These are phyloP conservation scores for Lacanobia oleracea DNA, from an alignment of 2,888 invertebrate genomes.

Conservation along the genomic window DNA sequence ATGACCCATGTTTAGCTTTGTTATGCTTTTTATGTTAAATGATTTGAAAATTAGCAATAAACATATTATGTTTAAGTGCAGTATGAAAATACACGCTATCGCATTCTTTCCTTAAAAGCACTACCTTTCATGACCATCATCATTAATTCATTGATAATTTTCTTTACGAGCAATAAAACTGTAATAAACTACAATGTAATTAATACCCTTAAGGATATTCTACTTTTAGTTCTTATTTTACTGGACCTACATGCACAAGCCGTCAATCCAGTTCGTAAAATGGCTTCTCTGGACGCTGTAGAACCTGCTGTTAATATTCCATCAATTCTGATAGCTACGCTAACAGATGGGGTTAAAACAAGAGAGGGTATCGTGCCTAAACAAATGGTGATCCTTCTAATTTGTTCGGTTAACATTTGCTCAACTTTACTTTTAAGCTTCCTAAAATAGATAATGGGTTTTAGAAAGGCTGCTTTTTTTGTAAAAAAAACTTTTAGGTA, in stretches of 20 bases:
- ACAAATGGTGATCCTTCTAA: conserved; percentile 72
- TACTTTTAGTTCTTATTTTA: conserved; percentile 55
- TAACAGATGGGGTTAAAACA: conserved; percentile 62
- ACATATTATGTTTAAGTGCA: not conserved
- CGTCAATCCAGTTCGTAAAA: conserved; percentile 60
- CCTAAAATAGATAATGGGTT: conserved; percentile 64
- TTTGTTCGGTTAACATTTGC: conserved; percentile 79
- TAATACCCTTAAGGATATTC: conserved; percentile 46
- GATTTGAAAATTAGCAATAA: conserved; percentile 1
- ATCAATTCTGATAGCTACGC: conserved; percentile 57
- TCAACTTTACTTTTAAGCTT: conserved; percentile 71
- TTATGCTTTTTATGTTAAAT: not conserved
- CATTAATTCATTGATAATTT: conserved; percentile 41
- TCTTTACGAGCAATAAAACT: conserved; percentile 51
- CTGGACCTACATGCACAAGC: conserved; percentile 46
- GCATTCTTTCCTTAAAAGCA: conserved; percentile 10
- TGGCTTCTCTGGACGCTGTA: conserved; percentile 38
- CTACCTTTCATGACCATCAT: conserved; percentile 13
- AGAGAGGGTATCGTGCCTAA: conserved; percentile 58
- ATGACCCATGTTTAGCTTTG: too few species aligned
- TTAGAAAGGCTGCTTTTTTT: conserved; percentile 46
- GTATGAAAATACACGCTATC: conserved; percentile 10
- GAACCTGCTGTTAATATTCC: conserved; percentile 51
- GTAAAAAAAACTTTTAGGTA: conserved; percentile 12
- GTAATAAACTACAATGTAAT: conserved; percentile 53